Conservation (phyloP, 2,797 vertebrate species). For the Crax fasciolata region DNA sequence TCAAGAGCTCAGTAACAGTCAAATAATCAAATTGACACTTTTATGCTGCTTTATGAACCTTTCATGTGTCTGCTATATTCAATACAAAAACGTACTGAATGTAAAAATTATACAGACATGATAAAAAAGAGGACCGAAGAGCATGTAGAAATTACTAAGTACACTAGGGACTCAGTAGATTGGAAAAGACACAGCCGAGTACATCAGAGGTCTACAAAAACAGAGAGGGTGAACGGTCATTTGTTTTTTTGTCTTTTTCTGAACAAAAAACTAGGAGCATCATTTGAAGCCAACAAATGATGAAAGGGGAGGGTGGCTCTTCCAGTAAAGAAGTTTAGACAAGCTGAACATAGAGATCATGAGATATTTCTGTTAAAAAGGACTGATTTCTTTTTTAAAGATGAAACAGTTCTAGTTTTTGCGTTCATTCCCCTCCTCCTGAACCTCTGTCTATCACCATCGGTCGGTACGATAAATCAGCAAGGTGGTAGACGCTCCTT, state of each 20-base stretch:
- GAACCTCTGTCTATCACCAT: background rate
- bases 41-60: background rate
- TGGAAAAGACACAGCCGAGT: background rate
- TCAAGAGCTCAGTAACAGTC: background rate
- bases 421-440: background rate
- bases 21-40: background rate
- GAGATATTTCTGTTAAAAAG: background rate
- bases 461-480: background rate
- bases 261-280: background rate
- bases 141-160: background rate
- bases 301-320: background rate
- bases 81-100: background rate
- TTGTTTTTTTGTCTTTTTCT: background rate
- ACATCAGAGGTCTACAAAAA: background rate
- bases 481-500: background rate
- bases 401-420: background rate
- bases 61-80: background rate
- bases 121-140: background rate
- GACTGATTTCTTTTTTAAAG: background rate
- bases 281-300: background rate
- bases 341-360: background rate
- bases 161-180: background rate
- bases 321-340: background rate
- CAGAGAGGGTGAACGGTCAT: background rate
- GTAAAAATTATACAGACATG: background rate